Base-by-base conservation (phyloP, 1,140 invertebrate genomes). In the Zeugodacus cucurbitae region DNA sequence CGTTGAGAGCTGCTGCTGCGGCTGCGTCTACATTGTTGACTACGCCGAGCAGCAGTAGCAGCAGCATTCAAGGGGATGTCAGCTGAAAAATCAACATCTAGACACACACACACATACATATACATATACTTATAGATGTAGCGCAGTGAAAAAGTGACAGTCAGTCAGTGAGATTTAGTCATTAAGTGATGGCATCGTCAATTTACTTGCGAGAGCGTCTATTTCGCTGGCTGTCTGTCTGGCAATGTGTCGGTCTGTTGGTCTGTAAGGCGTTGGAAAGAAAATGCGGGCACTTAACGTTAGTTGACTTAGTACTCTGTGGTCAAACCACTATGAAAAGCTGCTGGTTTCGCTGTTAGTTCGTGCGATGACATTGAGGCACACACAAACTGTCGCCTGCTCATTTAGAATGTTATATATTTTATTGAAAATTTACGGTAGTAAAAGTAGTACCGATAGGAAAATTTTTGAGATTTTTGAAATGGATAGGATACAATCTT, bases 1-100 rank as follows among this genome's bases (percentile, higher is more conserved):
- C 90, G 90, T 89, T 90, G 89, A 90, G 88, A 89, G 85, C 41
- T 48, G 41, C 74, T 82, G 20, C 7, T 88, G 85, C 41, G 26
- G 41, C 74, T 82, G 20, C 7, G 37, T 26, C 74, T 82, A 48
- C 70, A 29, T 29, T 41, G 37, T 74, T 44, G 32, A n/a, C 37
- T 74, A 1, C 10, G 32, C n/a, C 10, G 70, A 20, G 10, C 67
- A 20, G 74, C 29, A 22, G 70, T 22, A n/a, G 17, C 11, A 29
- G 67, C 67, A 10, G 20, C 67, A 74, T 74, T 74, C 74, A 82
- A 26, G 74, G n/a, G 74, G 74, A 82, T 26, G 74, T 5, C 22
- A 37, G 41, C n/a, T 54, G 41, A 48, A 82, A 82, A 82, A 17
- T 48, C n/a, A 48, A 37, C 74, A 82, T 44, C 6, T n/a, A 34